A percentile compares a stretch with the other conserved stretches of the same genome.
Conservation (phyloP, 2,113 vertebrate genomes). For the Atractosteus spatula region DNA sequence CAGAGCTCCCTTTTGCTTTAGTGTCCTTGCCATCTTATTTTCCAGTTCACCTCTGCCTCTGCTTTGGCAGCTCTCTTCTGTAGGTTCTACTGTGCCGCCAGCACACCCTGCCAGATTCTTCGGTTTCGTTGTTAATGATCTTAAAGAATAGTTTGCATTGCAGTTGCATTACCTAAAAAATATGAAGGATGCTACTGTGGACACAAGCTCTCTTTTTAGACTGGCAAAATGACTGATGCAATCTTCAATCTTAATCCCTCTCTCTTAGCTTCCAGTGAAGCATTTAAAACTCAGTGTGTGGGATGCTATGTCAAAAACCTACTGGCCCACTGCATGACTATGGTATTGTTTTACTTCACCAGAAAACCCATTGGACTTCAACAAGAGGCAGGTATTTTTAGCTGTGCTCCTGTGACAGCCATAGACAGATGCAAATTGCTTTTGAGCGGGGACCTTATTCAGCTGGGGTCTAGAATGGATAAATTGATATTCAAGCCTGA, state of each 20-base stretch:
- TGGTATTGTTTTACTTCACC: conserved; percentile 63
- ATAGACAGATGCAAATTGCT: no score
- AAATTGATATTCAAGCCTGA: no score
- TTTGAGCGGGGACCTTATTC: no score
- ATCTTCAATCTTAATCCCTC: neutral
- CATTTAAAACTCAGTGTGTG: no score
- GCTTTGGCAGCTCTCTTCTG: conserved; percentile 32
- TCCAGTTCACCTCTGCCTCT: conserved; percentile 10
- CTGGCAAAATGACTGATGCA: neutral
- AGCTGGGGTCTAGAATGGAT: no score
- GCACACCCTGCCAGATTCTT: conserved; percentile 21
- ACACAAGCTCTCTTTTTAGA: neutral
- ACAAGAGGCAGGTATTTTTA: conserved; percentile 63
- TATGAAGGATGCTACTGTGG: neutral
- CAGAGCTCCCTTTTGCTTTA: conserved; percentile 15
- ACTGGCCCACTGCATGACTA: conserved; percentile 49
- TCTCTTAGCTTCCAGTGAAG: neutral
- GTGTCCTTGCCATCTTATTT: conserved; percentile 23
- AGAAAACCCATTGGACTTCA: conserved; percentile 51
- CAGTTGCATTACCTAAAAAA: neutral
- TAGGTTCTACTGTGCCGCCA: conserved; percentile 41
- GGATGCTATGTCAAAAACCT: conserved; percentile 37
- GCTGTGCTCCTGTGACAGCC: conserved; percentile 46
- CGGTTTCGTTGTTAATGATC: conserved; percentile 22
- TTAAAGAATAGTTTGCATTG: conserved; percentile 9